Base-by-base conservation (phyloP, 2,113 vertebrate genomes). In the Lycaon pictus region DNA sequence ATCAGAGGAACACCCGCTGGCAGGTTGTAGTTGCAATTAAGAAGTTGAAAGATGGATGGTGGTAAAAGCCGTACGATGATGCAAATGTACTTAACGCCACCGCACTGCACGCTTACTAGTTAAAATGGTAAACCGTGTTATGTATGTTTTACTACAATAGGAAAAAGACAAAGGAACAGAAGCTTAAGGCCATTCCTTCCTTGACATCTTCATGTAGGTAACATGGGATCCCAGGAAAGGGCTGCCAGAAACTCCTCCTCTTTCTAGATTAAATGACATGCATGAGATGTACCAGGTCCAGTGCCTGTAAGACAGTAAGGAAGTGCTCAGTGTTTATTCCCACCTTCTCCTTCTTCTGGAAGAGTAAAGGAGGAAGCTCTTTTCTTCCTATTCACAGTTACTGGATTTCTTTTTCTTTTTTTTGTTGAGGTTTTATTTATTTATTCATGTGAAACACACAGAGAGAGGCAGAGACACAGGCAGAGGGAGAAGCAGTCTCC, bases 21-120 rank as follows among this genome's bases (percentile, higher is more conserved):
- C n/a, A 96, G 55, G 48, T 93, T 96, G 77, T 82, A 95, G 53
- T 51, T 95, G 35, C 71, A 72, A 15, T 95, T 93, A 91, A 72
- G 65, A 43, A 43, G 43, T 43, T 43, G 5, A 43, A 43, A 43
- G 4, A 43, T 43, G 43, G 43, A 43, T 43, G 43, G 43, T 43
- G 43, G 43, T 43, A 43, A 43, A 43, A 43, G 43, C 43, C 43
- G 16, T 53, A 88, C 25, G 74, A n/a, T 11, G 76, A 55, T 83
- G 56, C 67, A 72, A 95, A 60, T 76, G 20, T 72, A n/a, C 56
- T 92, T 94, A 90, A 87, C 77, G 74, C 35, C 43, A 81, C 27
- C n/a, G 20, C 84, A 53, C 12, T 37, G 16, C 53, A 77, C 15
- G 51, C n/a, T 56, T 80, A 80, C 80, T 81, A 43, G 56, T n/a